These are phyloP conservation scores for Aradus depressus DNA, from an alignment of 2,888 invertebrate species.

Conservation along the genomic window DNA sequence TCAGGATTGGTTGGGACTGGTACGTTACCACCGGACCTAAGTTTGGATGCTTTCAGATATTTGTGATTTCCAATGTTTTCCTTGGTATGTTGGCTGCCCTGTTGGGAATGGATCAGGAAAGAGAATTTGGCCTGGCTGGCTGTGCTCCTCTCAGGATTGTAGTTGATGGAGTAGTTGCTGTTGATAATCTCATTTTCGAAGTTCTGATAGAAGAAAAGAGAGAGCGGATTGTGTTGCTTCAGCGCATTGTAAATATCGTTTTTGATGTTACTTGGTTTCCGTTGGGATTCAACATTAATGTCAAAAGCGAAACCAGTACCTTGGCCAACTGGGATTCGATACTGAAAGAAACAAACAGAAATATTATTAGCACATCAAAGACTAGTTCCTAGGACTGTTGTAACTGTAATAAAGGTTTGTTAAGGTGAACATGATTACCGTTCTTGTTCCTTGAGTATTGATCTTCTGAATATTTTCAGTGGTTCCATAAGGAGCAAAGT, in stretches of 20 bases:
- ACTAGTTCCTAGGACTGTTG: no score
- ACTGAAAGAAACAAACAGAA: slow-evolving; percentile 22
- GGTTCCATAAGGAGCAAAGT: slow-evolving; percentile 39
- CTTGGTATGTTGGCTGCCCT: neutral
- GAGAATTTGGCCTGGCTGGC: slow-evolving; percentile 40
- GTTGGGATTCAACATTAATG: slow-evolving; percentile 43
- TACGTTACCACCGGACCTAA: no score
- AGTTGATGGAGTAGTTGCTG: slow-evolving; percentile 43
- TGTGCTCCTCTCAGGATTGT: slow-evolving; percentile 41
- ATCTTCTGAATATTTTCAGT: no score
- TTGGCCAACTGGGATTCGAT: slow-evolving; percentile 27
- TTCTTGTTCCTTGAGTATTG: neutral
- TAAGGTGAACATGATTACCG: no score
- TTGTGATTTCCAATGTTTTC: neutral
- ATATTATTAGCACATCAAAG: no score
- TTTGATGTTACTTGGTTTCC: no score
- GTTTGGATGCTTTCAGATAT: no score
- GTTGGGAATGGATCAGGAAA: slow-evolving; percentile 34
- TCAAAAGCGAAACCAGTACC: slow-evolving; percentile 45
- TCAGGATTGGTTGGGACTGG: no score
- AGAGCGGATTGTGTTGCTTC: slow-evolving; percentile 32
- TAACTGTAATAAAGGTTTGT: no score
- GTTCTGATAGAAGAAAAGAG: slow-evolving; percentile 33
- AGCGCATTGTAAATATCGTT: slow-evolving; percentile 36
- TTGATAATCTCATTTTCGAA: slow-evolving; percentile 37